A percentile compares a stretch with the other conserved stretches of the same genome.
Evolutionary conservation across 1,140 invertebrate species (phyloP).

Genomic region (Chymomyza costata): DNA sequence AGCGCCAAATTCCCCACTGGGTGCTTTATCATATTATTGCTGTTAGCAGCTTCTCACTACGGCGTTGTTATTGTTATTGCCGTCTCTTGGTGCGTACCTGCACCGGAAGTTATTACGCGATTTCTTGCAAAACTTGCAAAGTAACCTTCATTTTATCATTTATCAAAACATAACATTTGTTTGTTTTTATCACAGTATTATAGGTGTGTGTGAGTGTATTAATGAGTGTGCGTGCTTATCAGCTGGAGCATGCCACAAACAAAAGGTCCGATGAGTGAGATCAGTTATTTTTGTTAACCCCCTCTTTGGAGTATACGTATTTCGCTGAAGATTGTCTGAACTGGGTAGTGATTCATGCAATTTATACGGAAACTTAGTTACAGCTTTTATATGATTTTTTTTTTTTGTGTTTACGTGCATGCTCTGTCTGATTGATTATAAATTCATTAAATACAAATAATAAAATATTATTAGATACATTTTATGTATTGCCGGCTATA

Average conservation of each 20-base stretch:
- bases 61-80: background rate
- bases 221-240: conserved; percentile 34
- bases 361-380: conserved; percentile 33
- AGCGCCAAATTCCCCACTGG: no score
- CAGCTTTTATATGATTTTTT: conserved; percentile 14
- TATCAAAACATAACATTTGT: conserved; percentile 33
- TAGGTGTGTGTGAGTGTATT: conserved; percentile 1
- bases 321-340: no score
- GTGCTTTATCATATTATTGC: no score
- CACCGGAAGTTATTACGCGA: conserved; percentile 58
- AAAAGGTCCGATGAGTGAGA: conserved; percentile 34
- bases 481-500: conserved; percentile 33
- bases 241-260: conserved; percentile 11
- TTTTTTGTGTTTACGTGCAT: conserved; percentile 10
- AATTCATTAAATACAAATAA: conserved; percentile 41
- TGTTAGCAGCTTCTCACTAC: no score
- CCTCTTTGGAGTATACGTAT: conserved; percentile 19
- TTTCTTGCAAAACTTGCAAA: conserved; percentile 30
- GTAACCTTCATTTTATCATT: conserved; percentile 37
- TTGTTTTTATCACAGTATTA: no score
- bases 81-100: conserved; percentile 23
- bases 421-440: conserved; percentile 12
- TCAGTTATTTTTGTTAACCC: conserved; percentile 41
- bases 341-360: conserved; percentile 48
- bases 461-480: conserved; percentile 17